Evolutionary conservation across 2,113 vertebrate species (phyloP).

Genomic region (Perognathus longimembris): DNA sequence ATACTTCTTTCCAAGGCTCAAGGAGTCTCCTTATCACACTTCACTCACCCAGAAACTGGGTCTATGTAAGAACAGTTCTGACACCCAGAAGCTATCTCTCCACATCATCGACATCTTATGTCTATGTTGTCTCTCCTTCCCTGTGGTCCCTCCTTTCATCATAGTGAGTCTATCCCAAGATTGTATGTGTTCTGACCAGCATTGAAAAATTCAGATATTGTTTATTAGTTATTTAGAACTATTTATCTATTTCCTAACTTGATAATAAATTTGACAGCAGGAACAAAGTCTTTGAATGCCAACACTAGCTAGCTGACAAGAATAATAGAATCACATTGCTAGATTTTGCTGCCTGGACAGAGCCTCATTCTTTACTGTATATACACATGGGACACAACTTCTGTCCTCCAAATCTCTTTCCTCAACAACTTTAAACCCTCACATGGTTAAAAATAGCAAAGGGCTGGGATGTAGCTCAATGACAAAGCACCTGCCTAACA

Average conservation of each 20-base stretch:
- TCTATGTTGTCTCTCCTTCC: too few relatives aligned
- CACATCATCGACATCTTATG: not conserved
- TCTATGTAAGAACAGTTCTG: not conserved
- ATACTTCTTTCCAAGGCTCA: too few relatives aligned
- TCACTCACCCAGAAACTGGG: too few relatives aligned
- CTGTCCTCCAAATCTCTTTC: not conserved
- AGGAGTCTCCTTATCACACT: not conserved
- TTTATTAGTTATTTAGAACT: not conserved
- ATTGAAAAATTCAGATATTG: not conserved
- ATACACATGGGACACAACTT: not conserved
- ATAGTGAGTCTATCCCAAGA: not conserved
- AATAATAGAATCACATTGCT: not conserved
- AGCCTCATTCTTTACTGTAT: not conserved
- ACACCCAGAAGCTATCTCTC: not conserved
- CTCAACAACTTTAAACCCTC: not conserved
- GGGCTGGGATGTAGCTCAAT: too few relatives aligned
- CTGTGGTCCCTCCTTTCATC: not conserved
- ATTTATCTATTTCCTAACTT: not conserved
- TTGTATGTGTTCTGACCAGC: not conserved
- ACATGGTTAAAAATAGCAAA: not conserved
- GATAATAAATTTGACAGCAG: not conserved
- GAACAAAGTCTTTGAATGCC: not conserved
- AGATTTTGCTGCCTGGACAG: not conserved
- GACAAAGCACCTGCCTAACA: too few relatives aligned
- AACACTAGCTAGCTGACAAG: not conserved